Percentiles rank a stretch among this genome's conserved stretches.
Conservation (phyloP, 2,797 vertebrate genomes). For the Peromyscus aztecus region DNA sequence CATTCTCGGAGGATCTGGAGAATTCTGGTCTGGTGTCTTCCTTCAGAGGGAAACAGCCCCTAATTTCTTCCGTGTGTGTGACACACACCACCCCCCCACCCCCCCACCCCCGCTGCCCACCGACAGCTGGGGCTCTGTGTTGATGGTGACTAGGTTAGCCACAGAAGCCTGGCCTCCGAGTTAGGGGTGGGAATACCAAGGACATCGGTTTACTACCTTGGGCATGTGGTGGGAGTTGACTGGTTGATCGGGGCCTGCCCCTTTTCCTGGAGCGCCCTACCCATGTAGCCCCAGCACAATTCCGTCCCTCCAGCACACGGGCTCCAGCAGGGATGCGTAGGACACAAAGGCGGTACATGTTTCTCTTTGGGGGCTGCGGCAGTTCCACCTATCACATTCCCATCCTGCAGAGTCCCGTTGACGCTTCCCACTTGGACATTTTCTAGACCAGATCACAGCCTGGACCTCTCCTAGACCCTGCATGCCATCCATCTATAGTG, state of each 20-base stretch:
- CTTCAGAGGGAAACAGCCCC: neutral
- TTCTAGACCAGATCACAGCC: neutral
- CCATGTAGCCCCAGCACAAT: neutral
- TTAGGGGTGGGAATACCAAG: rapidly evolving
- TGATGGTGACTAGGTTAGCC: neutral
- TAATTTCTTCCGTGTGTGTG: neutral
- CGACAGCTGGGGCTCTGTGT: rapidly evolving
- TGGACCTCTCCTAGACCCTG: neutral
- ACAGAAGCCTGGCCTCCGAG: neutral
- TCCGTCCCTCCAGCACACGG: rapidly evolving
- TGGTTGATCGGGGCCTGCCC: neutral
- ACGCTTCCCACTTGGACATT: neutral
- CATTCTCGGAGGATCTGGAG: neutral
- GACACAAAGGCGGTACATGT: neutral
- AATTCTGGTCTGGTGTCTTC: neutral
- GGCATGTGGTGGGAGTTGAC: neutral
- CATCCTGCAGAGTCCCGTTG: neutral
- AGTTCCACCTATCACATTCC: rapidly evolving
- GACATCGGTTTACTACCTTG: neutral
- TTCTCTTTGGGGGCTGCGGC: neutral
- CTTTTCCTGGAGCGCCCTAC: neutral
- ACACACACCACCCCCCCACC: no score
- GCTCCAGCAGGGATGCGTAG: rapidly evolving
- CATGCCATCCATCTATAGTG: neutral
- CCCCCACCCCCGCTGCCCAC: no score